These are phyloP conservation scores for Penaeus monodon DNA, from an alignment of 2,888 invertebrate genomes.

Conservation along the genomic window DNA sequence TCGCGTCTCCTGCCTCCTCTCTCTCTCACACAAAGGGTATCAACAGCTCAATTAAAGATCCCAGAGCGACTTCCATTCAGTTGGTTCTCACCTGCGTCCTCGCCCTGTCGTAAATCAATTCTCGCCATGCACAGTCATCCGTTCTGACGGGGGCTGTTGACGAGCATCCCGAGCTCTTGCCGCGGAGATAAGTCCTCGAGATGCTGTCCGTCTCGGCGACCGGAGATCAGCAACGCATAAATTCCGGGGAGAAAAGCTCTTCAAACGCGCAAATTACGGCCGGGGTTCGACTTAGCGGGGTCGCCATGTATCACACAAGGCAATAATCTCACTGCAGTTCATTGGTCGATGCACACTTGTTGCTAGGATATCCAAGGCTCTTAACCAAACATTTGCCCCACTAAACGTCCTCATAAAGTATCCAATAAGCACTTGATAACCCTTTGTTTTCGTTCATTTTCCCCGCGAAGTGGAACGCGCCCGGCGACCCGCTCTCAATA, in stretches of 20 bases:
- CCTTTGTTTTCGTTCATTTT: conserved; percentile 58
- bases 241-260: neutral
- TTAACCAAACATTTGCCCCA: conserved; percentile 62
- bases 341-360: conserved; percentile 56
- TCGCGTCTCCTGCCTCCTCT: no score
- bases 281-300: conserved; percentile 30
- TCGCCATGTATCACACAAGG: conserved; percentile 44
- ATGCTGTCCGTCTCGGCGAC: no score
- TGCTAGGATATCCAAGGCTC: conserved; percentile 58
- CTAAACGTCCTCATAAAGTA: conserved; percentile 63
- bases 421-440: conserved; percentile 62
- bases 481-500: neutral
- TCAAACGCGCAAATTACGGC: neutral
- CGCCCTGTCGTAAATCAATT: no score
- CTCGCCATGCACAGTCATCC: no score
- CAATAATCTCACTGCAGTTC: conserved; percentile 37
- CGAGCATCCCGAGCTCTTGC: no score
- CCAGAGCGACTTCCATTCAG: no score
- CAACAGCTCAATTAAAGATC: no score
- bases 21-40: no score
- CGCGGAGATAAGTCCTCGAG: no score
- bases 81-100: no score
- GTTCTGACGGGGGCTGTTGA: no score
- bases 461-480: conserved; percentile 17
- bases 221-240: no score